Evolutionary conservation across 1,140 invertebrate species (phyloP).

Genomic region (Tenebrio molitor): DNA sequence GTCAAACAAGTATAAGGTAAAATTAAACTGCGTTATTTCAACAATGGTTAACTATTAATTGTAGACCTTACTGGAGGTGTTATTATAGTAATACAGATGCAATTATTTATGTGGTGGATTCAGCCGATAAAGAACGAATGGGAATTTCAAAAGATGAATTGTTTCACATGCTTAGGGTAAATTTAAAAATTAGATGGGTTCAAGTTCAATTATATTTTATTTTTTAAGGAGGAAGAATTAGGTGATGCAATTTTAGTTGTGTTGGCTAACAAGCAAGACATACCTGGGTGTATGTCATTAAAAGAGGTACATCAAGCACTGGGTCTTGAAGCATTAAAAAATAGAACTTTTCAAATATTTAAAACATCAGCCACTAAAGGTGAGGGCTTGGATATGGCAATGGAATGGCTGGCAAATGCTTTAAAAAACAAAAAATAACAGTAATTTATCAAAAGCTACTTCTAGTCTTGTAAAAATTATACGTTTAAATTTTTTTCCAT

Average conservation of each 20-base stretch:
- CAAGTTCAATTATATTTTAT: neutral
- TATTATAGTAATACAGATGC: conserved; percentile 99
- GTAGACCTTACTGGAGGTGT: conserved; percentile 99
- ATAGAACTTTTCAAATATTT: conserved; percentile 99
- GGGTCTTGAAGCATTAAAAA: conserved; percentile 94
- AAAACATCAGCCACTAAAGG: conserved; percentile 99
- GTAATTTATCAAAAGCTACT: conserved; percentile 34
- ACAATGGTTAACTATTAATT: conserved; percentile 63
- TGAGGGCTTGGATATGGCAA: conserved; percentile 98
- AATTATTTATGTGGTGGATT: conserved; percentile 99
- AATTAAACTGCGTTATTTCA: neutral
- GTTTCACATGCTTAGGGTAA: conserved; percentile 92
- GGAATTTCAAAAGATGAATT: conserved; percentile 99
- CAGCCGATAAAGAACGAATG: conserved; percentile 98
- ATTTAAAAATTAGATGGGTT: neutral
- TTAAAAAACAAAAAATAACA: conserved; percentile 88
- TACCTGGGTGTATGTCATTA: conserved; percentile 95
- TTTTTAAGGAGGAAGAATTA: conserved; percentile 94
- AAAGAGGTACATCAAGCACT: conserved; percentile 97
- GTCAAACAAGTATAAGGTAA: conserved; percentile 91
- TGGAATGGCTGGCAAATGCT: conserved; percentile 98
- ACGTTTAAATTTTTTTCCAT: conserved; percentile 10
- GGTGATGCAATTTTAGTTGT: conserved; percentile 96
- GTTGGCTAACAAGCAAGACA: conserved; percentile 99
- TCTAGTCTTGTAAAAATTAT: conserved; percentile 42